These are phyloP conservation scores for Neodiprion fabricii DNA, from an alignment of 1,140 invertebrate species.

Conservation along the genomic window DNA sequence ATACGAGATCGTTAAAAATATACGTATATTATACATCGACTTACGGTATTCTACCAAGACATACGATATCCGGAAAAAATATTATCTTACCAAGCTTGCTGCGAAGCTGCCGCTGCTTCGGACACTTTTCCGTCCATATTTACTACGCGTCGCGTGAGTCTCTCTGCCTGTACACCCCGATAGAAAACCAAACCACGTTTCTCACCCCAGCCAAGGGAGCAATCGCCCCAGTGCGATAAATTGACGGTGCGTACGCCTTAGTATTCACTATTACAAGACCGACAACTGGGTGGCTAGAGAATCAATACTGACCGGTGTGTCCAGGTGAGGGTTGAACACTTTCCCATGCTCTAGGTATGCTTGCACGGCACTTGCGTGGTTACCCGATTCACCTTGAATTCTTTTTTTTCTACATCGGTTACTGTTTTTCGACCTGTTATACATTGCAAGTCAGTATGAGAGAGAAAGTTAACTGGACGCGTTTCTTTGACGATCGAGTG, in stretches of 20 bases:
- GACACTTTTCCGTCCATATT: too few relatives aligned
- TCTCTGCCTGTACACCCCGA: background rate
- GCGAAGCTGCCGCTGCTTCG: too few relatives aligned
- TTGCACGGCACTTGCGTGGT: background rate
- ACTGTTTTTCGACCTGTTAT: too few relatives aligned
- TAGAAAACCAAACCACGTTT: background rate
- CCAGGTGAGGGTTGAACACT: slow-evolving; percentile 1
- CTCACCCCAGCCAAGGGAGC: too few relatives aligned
- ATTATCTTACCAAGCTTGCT: background rate
- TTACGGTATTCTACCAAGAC: background rate
- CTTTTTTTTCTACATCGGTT: background rate
- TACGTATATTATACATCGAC: too few relatives aligned
- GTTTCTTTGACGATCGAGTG: too few relatives aligned
- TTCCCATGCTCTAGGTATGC: background rate
- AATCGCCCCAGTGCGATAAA: too few relatives aligned
- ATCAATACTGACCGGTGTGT: slow-evolving; percentile 4
- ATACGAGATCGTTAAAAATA: too few relatives aligned
- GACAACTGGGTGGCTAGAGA: background rate
- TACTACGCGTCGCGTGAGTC: background rate
- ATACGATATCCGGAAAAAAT: background rate
- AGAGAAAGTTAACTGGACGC: too few relatives aligned
- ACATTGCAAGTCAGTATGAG: too few relatives aligned
- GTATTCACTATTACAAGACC: background rate
- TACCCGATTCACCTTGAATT: background rate
- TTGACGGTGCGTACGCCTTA: background rate